Evolutionary conservation across 2,888 invertebrate genomes (phyloP).

Genomic region (Ashinkailepas kermadecensis): DNA sequence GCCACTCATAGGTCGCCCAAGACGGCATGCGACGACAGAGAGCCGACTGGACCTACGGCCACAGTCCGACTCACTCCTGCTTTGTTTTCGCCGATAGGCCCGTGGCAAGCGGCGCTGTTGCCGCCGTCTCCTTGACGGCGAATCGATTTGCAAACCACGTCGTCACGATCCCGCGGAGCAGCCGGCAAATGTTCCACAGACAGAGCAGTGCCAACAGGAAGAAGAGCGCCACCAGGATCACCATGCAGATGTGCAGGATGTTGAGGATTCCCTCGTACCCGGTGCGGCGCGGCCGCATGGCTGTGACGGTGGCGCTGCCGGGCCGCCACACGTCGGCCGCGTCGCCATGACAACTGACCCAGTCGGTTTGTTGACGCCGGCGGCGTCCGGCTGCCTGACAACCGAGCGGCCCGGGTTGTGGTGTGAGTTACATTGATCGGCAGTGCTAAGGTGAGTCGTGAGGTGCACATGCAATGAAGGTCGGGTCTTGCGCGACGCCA

Average conservation of each 20-base stretch:
- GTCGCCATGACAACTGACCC: not conserved
- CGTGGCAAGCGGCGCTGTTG: not conserved
- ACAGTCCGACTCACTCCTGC: not conserved
- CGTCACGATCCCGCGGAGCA: not conserved
- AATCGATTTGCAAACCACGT: not conserved
- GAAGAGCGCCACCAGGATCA: constrained; percentile 2
- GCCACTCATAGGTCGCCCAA: not conserved
- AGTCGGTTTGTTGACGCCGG: not conserved
- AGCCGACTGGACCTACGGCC: not conserved
- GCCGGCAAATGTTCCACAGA: constrained; percentile 1
- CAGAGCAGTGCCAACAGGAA: not conserved
- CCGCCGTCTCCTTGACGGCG: not conserved
- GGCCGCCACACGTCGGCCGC: not conserved
- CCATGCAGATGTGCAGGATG: constrained; percentile 20
- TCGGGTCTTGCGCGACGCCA: no score
- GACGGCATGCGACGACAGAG: not conserved
- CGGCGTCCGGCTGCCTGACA: not conserved
- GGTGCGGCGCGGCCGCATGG: not conserved
- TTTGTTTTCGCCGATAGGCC: not conserved
- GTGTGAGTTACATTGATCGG: not conserved
- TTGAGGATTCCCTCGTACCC: constrained; percentile 1
- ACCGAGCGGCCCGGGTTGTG: not conserved
- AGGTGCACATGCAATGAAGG: no score
- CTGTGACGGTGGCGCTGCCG: not conserved
- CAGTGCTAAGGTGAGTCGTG: no score